A percentile compares a stretch with the other conserved stretches of the same genome.
Conservation (phyloP, 2,113 vertebrate species). For the Ceratotherium simum region DNA sequence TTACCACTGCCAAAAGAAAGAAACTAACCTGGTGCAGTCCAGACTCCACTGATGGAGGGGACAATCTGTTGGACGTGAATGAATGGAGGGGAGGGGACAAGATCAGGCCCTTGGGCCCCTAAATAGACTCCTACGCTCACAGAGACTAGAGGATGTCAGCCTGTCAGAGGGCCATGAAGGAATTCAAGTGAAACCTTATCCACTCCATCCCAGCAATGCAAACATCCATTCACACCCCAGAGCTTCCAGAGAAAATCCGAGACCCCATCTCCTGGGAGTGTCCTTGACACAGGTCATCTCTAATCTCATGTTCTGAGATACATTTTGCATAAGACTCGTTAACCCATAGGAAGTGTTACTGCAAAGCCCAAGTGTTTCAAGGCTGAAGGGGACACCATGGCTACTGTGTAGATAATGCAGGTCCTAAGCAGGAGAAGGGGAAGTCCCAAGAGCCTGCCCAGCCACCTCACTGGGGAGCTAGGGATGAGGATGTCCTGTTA, state of each 20-base stretch:
- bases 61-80: not conserved
- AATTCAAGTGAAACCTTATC: constrained; percentile 7
- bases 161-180: not conserved
- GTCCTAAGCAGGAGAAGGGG: not conserved
- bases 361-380: not conserved
- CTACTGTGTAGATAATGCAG: not conserved
- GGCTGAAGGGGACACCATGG: not conserved
- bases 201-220: not conserved
- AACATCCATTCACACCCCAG: not conserved
- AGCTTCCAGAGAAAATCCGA: not conserved
- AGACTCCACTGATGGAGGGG: not conserved
- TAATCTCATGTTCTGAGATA: not conserved
- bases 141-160: not conserved
- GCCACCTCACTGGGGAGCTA: not conserved
- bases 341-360: not conserved
- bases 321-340: not conserved
- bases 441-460: not conserved
- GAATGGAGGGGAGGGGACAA: not conserved
- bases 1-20: not conserved
- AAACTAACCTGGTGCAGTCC: not conserved
- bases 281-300: constrained; percentile 59
- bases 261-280: not conserved
- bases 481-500: not conserved
- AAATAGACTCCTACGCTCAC: not conserved
- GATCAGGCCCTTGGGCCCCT: not conserved